Percentiles rank a stretch among this genome's conserved stretches.
phyloP scores from a whole-genome alignment of 2,113 vertebrate species.

The Tachysurus fulvidraco region DNA sequence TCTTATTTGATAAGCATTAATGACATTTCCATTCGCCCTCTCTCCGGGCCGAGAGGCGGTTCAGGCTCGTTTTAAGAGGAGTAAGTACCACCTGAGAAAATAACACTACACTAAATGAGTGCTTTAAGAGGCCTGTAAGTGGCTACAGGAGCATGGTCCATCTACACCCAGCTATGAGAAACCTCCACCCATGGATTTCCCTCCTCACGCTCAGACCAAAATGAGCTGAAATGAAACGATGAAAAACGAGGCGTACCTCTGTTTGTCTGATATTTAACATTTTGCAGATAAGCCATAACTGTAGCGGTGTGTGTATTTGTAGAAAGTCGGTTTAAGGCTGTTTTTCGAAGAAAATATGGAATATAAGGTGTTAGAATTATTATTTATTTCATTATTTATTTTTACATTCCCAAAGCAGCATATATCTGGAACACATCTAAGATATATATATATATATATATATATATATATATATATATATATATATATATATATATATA shows the following conservation, averaged over 20 bases:
- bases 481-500: no score
- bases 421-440: not conserved
- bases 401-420: not conserved
- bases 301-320: not conserved
- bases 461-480: no score
- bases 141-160: constrained; percentile 53
- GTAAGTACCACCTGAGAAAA: constrained; percentile 67
- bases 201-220: not conserved
- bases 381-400: not conserved
- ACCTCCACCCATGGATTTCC: constrained; percentile 23
- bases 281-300: not conserved
- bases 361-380: not conserved
- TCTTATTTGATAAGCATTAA: constrained; percentile 35
- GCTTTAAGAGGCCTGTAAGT: constrained; percentile 64
- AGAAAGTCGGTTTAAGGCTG: not conserved
- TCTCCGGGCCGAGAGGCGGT: constrained; percentile 29
- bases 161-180: constrained; percentile 57
- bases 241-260: constrained; percentile 48
- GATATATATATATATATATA: not conserved
- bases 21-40: not conserved
- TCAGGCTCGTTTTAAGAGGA: constrained; percentile 41
- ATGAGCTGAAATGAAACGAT: constrained; percentile 25
- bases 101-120: constrained; percentile 60
- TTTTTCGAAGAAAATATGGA: not conserved
- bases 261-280: not conserved